phyloP scores from a whole-genome alignment of 1,140 invertebrate species.

The Trichonephila clavata region DNA sequence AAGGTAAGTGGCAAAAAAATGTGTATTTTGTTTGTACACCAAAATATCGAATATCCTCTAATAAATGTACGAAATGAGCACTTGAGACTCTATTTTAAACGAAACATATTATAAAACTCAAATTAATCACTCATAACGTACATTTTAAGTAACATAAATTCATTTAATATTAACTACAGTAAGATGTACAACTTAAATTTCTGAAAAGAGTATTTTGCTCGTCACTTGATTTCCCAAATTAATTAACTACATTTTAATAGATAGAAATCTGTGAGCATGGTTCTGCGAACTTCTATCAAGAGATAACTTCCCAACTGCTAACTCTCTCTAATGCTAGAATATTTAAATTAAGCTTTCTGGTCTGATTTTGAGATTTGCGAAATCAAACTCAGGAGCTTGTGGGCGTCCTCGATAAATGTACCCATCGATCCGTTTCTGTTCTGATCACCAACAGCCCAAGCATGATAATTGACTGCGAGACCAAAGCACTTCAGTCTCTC shows the following conservation, averaged over 20 bases:
- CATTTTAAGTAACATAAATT: too few species aligned
- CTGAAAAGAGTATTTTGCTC: too few species aligned
- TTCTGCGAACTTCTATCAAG: neutral
- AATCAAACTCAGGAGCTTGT: constrained; percentile 46
- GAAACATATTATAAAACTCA: too few species aligned
- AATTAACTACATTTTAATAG: constrained; percentile 30
- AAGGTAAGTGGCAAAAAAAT: too few species aligned
- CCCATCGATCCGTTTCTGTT: constrained; percentile 8
- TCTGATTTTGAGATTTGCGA: constrained; percentile 11
- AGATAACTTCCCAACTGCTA: neutral
- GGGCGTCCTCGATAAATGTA: constrained; percentile 58
- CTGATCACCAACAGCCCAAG: neutral
- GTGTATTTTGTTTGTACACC: too few species aligned
- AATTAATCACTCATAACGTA: too few species aligned
- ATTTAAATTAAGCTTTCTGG: constrained; percentile 53
- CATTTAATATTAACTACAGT: too few species aligned
- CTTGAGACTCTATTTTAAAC: too few species aligned
- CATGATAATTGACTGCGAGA: constrained; percentile 53
- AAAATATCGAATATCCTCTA: too few species aligned
- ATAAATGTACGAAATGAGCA: too few species aligned
- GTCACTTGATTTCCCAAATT: neutral
- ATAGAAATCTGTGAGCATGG: neutral
- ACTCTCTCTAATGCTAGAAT: neutral
- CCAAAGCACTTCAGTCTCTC: constrained; percentile 51
- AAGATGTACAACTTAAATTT: too few species aligned